Percentiles rank a stretch among this genome's conserved stretches.
Evolutionary conservation across 2,797 vertebrate species (phyloP).

Genomic region (Falco cherrug): DNA sequence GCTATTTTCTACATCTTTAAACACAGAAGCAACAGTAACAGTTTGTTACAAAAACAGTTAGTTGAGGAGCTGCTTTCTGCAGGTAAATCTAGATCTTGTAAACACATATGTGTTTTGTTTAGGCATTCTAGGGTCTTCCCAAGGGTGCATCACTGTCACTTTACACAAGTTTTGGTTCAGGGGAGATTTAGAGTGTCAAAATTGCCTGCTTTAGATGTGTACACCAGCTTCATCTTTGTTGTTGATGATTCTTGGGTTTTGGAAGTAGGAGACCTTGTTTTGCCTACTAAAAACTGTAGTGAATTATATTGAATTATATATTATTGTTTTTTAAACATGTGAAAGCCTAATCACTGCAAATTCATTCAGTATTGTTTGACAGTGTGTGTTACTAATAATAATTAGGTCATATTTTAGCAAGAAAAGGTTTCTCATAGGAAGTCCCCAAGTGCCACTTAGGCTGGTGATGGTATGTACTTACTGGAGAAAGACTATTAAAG

Average conservation of each 20-base stretch:
- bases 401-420: conserved; percentile 2
- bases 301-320: not conserved
- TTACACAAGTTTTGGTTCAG: not conserved
- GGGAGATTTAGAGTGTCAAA: not conserved
- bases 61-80: not conserved
- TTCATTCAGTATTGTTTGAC: not conserved
- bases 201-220: not conserved
- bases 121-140: not conserved
- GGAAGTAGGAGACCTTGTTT: not conserved
- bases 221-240: not conserved
- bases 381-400: conserved; percentile 3
- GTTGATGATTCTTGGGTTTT: not conserved
- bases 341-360: not conserved
- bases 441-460: not conserved
- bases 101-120: not conserved
- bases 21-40: not conserved
- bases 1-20: not conserved
- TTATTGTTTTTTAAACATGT: not conserved
- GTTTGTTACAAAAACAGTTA: not conserved
- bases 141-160: not conserved
- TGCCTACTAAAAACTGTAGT: not conserved
- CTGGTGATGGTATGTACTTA: not conserved
- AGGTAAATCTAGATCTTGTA: not conserved
- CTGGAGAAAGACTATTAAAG: not conserved
- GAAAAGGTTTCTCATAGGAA: not conserved